Evolutionary conservation across 2,113 vertebrate species (phyloP).

Genomic region (Neoarius graeffei): DNA sequence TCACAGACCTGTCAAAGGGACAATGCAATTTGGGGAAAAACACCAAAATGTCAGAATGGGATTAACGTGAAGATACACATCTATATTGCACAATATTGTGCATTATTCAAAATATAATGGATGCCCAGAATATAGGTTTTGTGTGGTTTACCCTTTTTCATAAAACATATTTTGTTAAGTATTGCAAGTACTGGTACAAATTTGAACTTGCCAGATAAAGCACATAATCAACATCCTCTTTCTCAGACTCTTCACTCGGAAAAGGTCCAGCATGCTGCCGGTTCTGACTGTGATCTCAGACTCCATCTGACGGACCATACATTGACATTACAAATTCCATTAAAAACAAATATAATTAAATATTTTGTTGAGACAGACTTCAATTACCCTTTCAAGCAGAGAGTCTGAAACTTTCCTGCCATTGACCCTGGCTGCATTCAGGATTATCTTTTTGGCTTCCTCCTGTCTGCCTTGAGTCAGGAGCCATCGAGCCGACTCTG

Average conservation of each 20-base stretch:
- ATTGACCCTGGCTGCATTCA: slow-evolving; percentile 78
- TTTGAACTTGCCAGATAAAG: slow-evolving; percentile 73
- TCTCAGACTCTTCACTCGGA: slow-evolving; percentile 71
- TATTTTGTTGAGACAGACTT: neutral
- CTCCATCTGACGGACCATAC: slow-evolving; percentile 63
- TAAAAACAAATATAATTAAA: neutral
- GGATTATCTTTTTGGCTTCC: slow-evolving; percentile 76
- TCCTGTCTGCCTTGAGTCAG: slow-evolving; percentile 75
- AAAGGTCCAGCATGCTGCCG: slow-evolving; percentile 75
- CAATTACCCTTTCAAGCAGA: slow-evolving; percentile 74
- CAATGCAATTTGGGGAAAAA: too few relatives aligned
- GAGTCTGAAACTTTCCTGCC: slow-evolving; percentile 64
- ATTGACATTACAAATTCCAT: slow-evolving; percentile 18
- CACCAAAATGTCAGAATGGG: too few relatives aligned
- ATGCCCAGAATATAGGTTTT: too few relatives aligned
- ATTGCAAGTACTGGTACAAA: neutral
- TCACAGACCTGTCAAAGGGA: too few relatives aligned
- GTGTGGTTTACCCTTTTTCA: neutral
- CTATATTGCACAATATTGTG: too few relatives aligned
- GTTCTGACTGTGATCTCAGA: slow-evolving; percentile 58
- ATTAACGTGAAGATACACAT: too few relatives aligned
- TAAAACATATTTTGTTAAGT: neutral
- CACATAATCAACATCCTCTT: slow-evolving; percentile 75
- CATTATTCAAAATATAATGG: too few relatives aligned
- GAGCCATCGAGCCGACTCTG: slow-evolving; percentile 88